Evolutionary conservation across 2,797 vertebrate species (phyloP).

Genomic region (Oceanodroma leucorhoa): DNA sequence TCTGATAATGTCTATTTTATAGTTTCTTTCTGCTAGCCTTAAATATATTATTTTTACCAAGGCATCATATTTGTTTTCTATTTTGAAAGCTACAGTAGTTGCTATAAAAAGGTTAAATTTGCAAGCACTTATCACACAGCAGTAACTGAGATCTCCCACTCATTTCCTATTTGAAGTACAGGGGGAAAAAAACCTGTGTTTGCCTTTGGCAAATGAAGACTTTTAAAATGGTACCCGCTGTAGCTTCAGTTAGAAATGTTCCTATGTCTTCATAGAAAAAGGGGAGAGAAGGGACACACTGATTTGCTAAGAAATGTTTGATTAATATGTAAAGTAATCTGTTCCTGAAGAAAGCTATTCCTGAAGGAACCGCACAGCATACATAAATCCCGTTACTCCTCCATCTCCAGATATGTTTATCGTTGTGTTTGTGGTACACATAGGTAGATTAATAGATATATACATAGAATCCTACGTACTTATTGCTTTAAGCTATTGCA

Average conservation of each 20-base stretch:
- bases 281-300: background rate
- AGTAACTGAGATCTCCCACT: constrained; percentile 66
- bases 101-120: constrained; percentile 70
- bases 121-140: constrained; percentile 59
- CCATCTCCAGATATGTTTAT: constrained; percentile 29
- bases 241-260: constrained; percentile 43
- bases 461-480: background rate
- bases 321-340: constrained; percentile 46
- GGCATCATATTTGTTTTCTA: constrained; percentile 61
- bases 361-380: background rate
- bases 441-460: constrained; percentile 58
- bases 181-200: background rate
- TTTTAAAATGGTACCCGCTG: constrained; percentile 17
- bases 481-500: constrained; percentile 74
- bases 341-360: constrained; percentile 24
- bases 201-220: constrained; percentile 58
- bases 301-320: constrained; percentile 16
- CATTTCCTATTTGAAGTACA: constrained; percentile 65
- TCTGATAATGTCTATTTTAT: background rate
- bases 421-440: constrained; percentile 28
- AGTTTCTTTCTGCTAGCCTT: constrained; percentile 39
- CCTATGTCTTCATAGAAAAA: background rate
- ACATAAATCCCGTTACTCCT: constrained; percentile 35
- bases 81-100: constrained; percentile 65
- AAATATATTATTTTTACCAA: constrained; percentile 49